Evolutionary conservation across 2,113 vertebrate genomes (phyloP), one percentile per base, ranked within the genome.

Genomic region (Hippoglossus stenolepis): DNA sequence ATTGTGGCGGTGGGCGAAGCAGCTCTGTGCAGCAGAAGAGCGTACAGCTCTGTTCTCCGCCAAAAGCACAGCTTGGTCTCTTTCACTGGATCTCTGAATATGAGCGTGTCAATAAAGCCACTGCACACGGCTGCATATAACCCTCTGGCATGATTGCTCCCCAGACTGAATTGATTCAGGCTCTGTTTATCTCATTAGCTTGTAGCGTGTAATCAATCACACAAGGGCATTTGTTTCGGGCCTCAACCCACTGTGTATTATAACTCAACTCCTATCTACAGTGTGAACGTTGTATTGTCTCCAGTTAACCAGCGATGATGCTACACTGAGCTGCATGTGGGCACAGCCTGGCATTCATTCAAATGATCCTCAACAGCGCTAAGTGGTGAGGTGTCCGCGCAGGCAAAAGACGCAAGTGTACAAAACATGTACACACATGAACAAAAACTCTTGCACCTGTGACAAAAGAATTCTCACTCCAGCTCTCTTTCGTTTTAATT

Each of bases 101-200:
- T 70, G 74, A 87, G 80, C 56, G 26, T 81, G 89, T 90, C 89
- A 85, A 85, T 85, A 76, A 71, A 85, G 80, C 74, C 86, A 80
- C 61, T 80, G 87, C 90, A 70, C 81, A 78, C 71, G 80, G 81
- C 83, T 85, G 76, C 90, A 65, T 85, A 64, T 80, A 73, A 83
- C 89, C 90, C 85, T 82, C 83, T 80, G 87, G 93, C 90, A 67
- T 77, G 85, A 91, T 90, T 92, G 83, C 84, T 87, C 81, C 75
- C 77, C 65, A 43, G 20, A 75, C 85, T 83, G 60, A 86, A 94
- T 94, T 77, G 82, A 93, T 93, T 91, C 82, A 82, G 75, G 82
- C 88, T 93, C 89, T 91, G 91, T 93, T 94, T 91, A 93, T 93
- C 89, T 92, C 92, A 93, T 93, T 94, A 93, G 87, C 90, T 92